Evolutionary conservation across 2,113 vertebrate species (phyloP), one percentile per base, ranked within the genome.

Genomic region (Clarias batrachus): DNA sequence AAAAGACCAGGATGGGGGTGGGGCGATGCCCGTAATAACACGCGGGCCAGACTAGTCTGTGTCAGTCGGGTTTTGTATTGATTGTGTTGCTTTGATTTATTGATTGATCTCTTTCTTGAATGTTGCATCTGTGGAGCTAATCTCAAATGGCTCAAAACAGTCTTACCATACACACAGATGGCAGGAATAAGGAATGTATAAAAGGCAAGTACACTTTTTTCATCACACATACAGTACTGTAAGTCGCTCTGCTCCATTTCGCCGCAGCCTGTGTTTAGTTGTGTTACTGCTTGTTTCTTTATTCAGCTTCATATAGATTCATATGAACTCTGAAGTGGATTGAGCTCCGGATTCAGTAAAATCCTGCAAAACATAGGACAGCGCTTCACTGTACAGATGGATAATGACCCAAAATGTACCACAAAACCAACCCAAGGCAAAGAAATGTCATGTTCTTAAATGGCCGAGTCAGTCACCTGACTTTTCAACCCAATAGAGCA

Each of bases 21-120:
- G 93, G 91, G 76, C 94, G 94, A 93, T 97, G 96, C 96, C 96
- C 95, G 96, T 93, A 96, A 97, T 98, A 98, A 98, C 96, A 96
- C 96, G 94, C 94, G 92, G 96, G 95, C 96, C 96, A 96, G 97
- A 97, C 97, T 94, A 94, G 94, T 95, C 93, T 94, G 90, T 95
- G 94, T 95, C 96, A 96, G 98, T 97, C 96, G 96, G 97, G 30
- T 21, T 80, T 92, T 92, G 95, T 93, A 98, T 98, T 96, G 98
- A 99, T 98, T 96, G 96, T 94, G 93, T 91, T 95, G 96, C 97
- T 98, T 99, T 98, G 97, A 99, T 98, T 98, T 98, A 99, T 99
- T 97, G 98, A 99, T 99, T 96, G 95, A 96, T 96, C 95, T 94
- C 94, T 59, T 85, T 91, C 96, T 96, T 95, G 90, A 97, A 96